Evolutionary conservation across 2,888 invertebrate species (phyloP), one percentile per base, ranked within the genome.

Genomic region (Gymnoscelis rufifasciata): DNA sequence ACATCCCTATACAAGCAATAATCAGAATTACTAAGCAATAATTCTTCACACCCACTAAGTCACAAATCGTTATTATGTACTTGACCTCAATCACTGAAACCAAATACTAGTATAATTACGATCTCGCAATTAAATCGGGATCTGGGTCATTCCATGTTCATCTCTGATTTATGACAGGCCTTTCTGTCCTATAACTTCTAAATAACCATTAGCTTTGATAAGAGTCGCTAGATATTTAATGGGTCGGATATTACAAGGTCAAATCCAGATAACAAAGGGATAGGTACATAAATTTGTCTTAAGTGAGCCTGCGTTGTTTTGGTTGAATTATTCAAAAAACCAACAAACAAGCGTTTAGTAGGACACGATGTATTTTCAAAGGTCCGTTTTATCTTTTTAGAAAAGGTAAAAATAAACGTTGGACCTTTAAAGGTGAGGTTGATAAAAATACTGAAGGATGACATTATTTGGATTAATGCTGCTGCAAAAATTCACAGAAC

Each of bases 371-470:
- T 31, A 6, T 15, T 33, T 31, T 33, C 1, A n/a, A 10, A 3
- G 10, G n/a, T 31, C 14, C n/a, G 6, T 15, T 33, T 33, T 10
- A 33, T 13, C 37, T 15, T 15, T 30, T 31, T 41, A 46, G 24
- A 60, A 60, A 62, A 55, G n/a, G 59, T 56, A 59, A 53, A 59
- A 61, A 66, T 64, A 33, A 33, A 33, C 13, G 15, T 1, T n/a
- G 13, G n/a, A 5, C n/a, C 8, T 8, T 33, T 33, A 12, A n/a
- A 6, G 31, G 31, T 10, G n/a, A 15, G 14, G n/a, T 10, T 7
- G 1, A 1, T 15, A 10, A 7, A n/a, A n/a, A 14, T 15, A 33
- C 19, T 15, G 2, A 15, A 31, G n/a, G n/a, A n/a, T n/a, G n/a
- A n/a, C n/a, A n/a, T n/a, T n/a, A n/a, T n/a, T n/a, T n/a, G n/a